Conservation (phyloP, 2,888 invertebrate genomes). For the Sinodicranocentrus sp. region DNA sequence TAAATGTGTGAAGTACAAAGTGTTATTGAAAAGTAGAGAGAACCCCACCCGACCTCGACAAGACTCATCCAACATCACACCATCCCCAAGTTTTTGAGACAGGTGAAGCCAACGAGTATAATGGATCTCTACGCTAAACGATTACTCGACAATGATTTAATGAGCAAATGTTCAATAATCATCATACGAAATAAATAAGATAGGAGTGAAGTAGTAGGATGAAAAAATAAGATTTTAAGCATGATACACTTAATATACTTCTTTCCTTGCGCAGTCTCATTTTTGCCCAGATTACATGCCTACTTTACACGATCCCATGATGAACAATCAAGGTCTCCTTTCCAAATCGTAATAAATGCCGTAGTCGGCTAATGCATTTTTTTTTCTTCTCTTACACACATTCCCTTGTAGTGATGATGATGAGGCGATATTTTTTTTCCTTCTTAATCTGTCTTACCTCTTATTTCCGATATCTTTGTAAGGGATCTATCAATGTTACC, state of each 20-base stretch:
- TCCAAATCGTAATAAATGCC: too few species aligned
- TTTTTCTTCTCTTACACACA: background rate
- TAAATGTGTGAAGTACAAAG: too few species aligned
- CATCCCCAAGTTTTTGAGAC: slow-evolving; percentile 8
- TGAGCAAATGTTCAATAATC: slow-evolving; percentile 31
- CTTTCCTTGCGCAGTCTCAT: background rate
- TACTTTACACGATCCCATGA: background rate
- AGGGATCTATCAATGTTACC: background rate
- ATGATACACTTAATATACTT: background rate
- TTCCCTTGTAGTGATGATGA: background rate
- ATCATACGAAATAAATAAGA: background rate
- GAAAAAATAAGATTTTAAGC: too few species aligned
- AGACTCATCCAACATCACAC: slow-evolving; percentile 45
- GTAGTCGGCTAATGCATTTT: background rate
- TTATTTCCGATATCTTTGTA: background rate
- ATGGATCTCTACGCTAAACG: background rate
- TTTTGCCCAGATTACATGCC: too few species aligned
- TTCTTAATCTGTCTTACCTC: background rate
- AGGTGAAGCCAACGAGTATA: background rate
- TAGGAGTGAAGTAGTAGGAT: too few species aligned
- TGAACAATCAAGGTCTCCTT: slow-evolving; percentile 28
- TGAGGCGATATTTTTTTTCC: background rate
- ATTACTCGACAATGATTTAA: slow-evolving; percentile 32
- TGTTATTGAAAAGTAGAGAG: slow-evolving; percentile 37
- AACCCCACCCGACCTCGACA: slow-evolving; percentile 61